phyloP scores from a whole-genome alignment of 2,113 vertebrate genomes.

The Ochotona curzoniae region DNA sequence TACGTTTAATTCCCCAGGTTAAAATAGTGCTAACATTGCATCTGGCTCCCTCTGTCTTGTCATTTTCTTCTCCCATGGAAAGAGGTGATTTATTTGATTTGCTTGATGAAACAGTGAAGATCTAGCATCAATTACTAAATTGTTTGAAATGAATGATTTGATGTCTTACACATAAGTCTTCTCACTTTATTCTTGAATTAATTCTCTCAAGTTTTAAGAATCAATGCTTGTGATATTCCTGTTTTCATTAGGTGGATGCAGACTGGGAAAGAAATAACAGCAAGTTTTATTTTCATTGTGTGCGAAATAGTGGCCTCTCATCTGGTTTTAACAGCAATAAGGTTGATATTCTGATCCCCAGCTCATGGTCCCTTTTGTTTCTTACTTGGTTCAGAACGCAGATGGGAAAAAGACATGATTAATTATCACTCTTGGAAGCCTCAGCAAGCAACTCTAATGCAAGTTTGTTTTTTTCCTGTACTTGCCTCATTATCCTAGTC shows the following conservation, averaged over 20 bases:
- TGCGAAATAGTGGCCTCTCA: background rate
- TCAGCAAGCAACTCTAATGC: background rate
- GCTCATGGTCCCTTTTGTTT: background rate
- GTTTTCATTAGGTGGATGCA: background rate
- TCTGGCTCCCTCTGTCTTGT: background rate
- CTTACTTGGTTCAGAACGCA: slow-evolving; percentile 48
- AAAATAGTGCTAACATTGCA: background rate
- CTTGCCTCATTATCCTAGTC: slow-evolving; percentile 19
- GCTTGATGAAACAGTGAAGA: background rate
- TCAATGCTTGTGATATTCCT: background rate
- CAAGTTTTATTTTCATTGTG: background rate
- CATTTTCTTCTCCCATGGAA: background rate
- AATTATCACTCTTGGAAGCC: slow-evolving; percentile 58
- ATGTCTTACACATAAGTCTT: background rate
- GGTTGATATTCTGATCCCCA: slow-evolving; percentile 38
- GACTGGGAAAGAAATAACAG: background rate
- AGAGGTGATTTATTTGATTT: background rate
- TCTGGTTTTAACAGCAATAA: slow-evolving; percentile 17
- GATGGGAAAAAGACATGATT: slow-evolving; percentile 49
- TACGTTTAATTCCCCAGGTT: background rate
- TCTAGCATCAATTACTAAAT: background rate
- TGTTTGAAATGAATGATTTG: slow-evolving; percentile 13
- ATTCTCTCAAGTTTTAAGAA: background rate
- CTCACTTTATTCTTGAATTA: background rate
- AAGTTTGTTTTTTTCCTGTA: background rate